Evolutionary conservation across 2,888 invertebrate species (phyloP).

Genomic region (Monopis laevigella): DNA sequence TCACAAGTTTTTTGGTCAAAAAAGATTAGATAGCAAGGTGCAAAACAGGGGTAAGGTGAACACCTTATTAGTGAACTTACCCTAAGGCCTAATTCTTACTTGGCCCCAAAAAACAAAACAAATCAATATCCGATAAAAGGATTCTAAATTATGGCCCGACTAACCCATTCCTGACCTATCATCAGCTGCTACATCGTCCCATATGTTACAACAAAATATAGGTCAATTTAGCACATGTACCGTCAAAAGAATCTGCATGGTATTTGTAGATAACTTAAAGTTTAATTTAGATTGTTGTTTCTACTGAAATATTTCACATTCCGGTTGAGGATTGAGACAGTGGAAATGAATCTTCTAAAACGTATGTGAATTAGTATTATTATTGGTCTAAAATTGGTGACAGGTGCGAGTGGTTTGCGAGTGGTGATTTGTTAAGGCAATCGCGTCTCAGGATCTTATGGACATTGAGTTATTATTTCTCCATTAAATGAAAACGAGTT

Average conservation of each 20-base stretch:
- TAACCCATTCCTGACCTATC: constrained; percentile 49
- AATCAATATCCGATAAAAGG: constrained; percentile 49
- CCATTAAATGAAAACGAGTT: constrained; percentile 22
- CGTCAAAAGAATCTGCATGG: constrained; percentile 5
- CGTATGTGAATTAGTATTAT: constrained; percentile 38
- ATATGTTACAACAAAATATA: constrained; percentile 49
- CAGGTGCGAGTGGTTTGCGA: constrained; percentile 36
- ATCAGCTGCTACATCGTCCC: constrained; percentile 51
- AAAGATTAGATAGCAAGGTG: constrained; percentile 54
- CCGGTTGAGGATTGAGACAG: constrained; percentile 27
- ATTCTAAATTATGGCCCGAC: constrained; percentile 44
- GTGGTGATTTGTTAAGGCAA: constrained; percentile 34
- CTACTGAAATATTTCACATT: constrained; percentile 20
- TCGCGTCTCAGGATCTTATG: constrained; percentile 24
- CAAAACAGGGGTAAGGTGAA: constrained; percentile 44
- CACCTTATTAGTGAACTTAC: constrained; percentile 46
- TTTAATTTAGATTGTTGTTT: constrained; percentile 22
- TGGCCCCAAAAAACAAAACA: constrained; percentile 42
- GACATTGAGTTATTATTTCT: constrained; percentile 42
- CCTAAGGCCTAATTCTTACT: constrained; percentile 32
- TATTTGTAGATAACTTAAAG: background rate
- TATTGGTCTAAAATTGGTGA: constrained; percentile 38
- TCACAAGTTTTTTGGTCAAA: constrained; percentile 20
- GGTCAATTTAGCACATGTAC: constrained; percentile 30
- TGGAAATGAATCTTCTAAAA: constrained; percentile 45